phyloP scores from a whole-genome alignment of 2,888 invertebrate genomes.

The Timema cristinae region DNA sequence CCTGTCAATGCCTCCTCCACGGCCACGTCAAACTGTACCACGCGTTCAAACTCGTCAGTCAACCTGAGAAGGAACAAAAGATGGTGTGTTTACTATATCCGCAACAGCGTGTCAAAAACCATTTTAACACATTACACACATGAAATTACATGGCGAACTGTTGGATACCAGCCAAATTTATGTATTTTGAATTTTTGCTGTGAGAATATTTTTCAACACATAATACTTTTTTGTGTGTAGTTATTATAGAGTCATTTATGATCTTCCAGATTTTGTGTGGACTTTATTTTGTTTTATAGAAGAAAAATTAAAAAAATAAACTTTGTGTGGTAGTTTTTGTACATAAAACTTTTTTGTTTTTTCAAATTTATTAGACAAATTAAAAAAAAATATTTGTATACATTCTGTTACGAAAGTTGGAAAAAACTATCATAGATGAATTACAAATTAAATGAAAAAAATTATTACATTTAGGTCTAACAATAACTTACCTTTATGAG shows the following conservation, averaged over 20 bases:
- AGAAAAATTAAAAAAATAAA: neutral
- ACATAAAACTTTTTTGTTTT: neutral
- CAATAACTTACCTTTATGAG: no score
- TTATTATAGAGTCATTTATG: no score
- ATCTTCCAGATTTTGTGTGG: no score
- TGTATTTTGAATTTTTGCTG: no score
- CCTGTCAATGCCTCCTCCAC: conserved; percentile 88
- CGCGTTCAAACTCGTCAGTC: conserved; percentile 74
- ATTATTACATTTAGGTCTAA: no score
- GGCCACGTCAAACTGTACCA: conserved; percentile 79
- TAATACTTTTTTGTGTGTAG: no score
- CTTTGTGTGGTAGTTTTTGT: neutral
- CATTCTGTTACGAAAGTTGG: neutral
- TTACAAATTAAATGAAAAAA: no score
- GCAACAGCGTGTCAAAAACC: neutral
- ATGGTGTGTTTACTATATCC: neutral
- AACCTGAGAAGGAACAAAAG: conserved; percentile 49
- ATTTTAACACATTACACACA: neutral
- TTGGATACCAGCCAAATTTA: no score
- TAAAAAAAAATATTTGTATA: neutral
- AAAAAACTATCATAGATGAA: neutral
- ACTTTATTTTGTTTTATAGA: neutral
- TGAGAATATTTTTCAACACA: no score
- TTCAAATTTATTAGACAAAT: conserved; percentile 7
- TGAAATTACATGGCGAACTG: neutral